Percentiles rank a stretch among this genome's conserved stretches.
Conservation (phyloP, 2,113 vertebrate genomes). For the Caloenas nicobarica region DNA sequence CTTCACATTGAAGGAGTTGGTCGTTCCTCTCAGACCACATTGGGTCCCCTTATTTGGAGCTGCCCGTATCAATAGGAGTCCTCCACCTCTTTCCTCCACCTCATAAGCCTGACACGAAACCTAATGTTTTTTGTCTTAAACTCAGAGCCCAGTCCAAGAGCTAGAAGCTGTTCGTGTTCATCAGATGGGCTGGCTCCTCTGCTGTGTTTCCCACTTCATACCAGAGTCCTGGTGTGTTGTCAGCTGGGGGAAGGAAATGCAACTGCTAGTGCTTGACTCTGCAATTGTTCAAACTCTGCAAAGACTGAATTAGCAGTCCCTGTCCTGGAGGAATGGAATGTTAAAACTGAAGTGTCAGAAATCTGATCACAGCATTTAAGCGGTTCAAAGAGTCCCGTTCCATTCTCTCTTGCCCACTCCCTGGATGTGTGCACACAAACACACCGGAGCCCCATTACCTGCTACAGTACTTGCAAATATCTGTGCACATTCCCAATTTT, state of each 20-base stretch:
- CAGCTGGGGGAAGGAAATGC: not conserved
- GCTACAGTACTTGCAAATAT: too few relatives aligned
- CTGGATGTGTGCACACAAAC: too few relatives aligned
- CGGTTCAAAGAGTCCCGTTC: too few relatives aligned
- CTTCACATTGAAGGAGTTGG: not conserved
- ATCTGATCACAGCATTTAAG: too few relatives aligned
- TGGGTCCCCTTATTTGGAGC: not conserved
- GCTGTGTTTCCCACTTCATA: not conserved
- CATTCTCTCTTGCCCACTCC: too few relatives aligned
- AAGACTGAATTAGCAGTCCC: too few relatives aligned
- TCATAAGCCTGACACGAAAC: not conserved
- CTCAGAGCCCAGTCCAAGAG: not conserved
- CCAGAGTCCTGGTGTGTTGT: not conserved
- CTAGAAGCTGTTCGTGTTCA: not conserved
- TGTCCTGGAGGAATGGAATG: too few relatives aligned
- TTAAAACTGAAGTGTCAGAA: too few relatives aligned
- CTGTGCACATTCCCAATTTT: too few relatives aligned
- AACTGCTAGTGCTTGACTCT: not conserved
- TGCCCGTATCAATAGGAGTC: not conserved
- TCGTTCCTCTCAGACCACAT: not conserved
- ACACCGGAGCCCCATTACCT: too few relatives aligned
- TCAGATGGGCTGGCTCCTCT: not conserved
- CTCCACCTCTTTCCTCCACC: not conserved
- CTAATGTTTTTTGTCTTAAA: not conserved
- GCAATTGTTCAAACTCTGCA: not conserved